phyloP scores from a whole-genome alignment of 2,888 invertebrate species.

The Gastrophysa polygoni region DNA sequence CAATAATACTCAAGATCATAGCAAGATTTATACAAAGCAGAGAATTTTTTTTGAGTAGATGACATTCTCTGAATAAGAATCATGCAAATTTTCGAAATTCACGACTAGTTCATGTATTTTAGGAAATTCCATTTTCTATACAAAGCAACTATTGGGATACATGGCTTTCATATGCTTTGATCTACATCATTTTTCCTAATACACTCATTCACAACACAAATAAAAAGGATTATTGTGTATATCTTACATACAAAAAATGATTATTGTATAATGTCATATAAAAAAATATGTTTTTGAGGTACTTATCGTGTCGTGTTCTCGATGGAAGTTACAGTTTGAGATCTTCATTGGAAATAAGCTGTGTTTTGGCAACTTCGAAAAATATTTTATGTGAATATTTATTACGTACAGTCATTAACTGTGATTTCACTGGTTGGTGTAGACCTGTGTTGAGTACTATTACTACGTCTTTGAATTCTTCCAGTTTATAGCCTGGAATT shows the following conservation, averaged over 20 bases:
- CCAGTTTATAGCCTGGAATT: conserved; percentile 71
- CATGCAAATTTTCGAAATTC: not conserved
- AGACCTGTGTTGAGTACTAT: conserved; percentile 76
- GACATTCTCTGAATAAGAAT: too few species aligned
- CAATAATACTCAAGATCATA: too few species aligned
- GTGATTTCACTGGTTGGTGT: conserved; percentile 76
- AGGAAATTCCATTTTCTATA: not conserved
- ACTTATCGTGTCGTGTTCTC: not conserved
- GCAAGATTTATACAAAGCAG: too few species aligned
- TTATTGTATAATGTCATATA: conserved; percentile 26
- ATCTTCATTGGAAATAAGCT: conserved; percentile 61
- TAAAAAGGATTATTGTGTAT: conserved; percentile 16
- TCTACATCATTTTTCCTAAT: not conserved
- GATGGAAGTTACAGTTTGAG: conserved; percentile 22
- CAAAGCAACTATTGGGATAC: not conserved
- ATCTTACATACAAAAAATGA: conserved; percentile 22
- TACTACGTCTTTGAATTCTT: conserved; percentile 76
- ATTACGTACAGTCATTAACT: conserved; percentile 84
- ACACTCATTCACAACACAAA: not conserved
- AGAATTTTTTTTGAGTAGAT: too few species aligned
- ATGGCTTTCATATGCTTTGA: not conserved
- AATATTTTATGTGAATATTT: conserved; percentile 96
- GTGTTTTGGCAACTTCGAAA: conserved; percentile 88
- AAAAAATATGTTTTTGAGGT: conserved; percentile 22
- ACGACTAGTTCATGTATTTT: not conserved